Percentiles rank a stretch among this genome's conserved stretches.
Evolutionary conservation across 2,888 invertebrate genomes (phyloP).

Genomic region (Dilophus febrilis): DNA sequence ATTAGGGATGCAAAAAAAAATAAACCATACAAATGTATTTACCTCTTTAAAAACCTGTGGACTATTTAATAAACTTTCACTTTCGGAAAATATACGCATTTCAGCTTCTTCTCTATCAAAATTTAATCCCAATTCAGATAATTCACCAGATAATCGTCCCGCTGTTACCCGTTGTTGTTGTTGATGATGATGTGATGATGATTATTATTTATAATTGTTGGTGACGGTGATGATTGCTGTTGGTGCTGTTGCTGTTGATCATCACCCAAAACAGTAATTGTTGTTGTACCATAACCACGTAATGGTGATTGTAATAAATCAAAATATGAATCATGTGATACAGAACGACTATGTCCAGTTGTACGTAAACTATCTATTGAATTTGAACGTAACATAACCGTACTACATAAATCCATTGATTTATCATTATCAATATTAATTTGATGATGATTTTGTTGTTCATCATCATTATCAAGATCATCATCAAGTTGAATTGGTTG

Average conservation of each 20-base stretch:
- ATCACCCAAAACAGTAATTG: too few species aligned
- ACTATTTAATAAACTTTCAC: constrained; percentile 50
- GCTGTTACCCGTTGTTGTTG: too few species aligned
- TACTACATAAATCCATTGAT: constrained; percentile 25
- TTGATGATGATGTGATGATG: too few species aligned
- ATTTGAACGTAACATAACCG: constrained; percentile 21
- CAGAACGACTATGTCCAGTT: constrained; percentile 41
- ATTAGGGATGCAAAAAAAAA: neutral
- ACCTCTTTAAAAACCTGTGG: constrained; percentile 32
- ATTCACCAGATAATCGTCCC: constrained; percentile 36
- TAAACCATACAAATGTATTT: neutral
- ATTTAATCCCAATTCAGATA: constrained; percentile 69
- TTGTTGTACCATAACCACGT: constrained; percentile 23
- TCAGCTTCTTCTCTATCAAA: constrained; percentile 73
- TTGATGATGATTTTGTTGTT: constrained; percentile 24
- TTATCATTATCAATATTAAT: constrained; percentile 26
- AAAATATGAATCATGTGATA: constrained; percentile 88
- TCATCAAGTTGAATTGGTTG: constrained; percentile 1
- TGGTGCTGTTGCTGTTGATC: too few species aligned
- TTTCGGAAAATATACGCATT: constrained; percentile 78
- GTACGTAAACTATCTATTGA: constrained; percentile 31
- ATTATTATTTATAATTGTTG: too few species aligned
- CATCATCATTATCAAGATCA: constrained; percentile 14
- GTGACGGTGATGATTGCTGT: too few species aligned
- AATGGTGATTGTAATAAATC: constrained; percentile 37